phyloP scores from a whole-genome alignment of 2,113 vertebrate species.

The Pungitius pungitius region DNA sequence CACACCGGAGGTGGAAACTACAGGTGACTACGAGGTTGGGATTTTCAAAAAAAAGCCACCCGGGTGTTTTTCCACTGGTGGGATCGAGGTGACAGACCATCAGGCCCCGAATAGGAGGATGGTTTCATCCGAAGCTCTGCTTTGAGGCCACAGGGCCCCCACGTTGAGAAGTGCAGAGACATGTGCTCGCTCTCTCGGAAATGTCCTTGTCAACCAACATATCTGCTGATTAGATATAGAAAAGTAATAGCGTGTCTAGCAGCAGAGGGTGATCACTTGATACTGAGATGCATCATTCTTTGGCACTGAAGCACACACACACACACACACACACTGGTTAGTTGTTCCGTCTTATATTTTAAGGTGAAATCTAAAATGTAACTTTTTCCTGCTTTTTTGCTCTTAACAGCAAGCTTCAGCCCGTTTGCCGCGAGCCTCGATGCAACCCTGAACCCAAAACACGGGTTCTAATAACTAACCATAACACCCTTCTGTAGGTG shows the following conservation, averaged over 20 bases:
- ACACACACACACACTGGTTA: constrained; percentile 33
- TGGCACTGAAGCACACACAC: constrained; percentile 21
- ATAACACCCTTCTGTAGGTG: constrained; percentile 9
- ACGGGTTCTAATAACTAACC: background rate
- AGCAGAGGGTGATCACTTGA: constrained; percentile 38
- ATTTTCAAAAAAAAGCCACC: constrained; percentile 33
- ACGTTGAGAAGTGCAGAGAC: background rate
- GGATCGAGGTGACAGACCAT: constrained; percentile 25
- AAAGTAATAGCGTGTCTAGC: constrained; percentile 41
- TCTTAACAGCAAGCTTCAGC: background rate
- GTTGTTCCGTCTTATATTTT: constrained; percentile 11
- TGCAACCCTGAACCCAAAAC: background rate
- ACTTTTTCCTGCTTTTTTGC: constrained; percentile 6
- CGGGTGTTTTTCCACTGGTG: constrained; percentile 2
- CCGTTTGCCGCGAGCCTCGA: background rate
- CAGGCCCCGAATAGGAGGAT: background rate
- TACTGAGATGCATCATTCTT: constrained; percentile 32
- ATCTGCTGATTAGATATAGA: constrained; percentile 50
- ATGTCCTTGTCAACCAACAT: constrained; percentile 30
- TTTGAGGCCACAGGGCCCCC: too few relatives aligned
- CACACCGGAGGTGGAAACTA: constrained; percentile 23
- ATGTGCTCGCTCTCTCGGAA: constrained; percentile 25
- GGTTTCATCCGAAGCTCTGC: background rate
- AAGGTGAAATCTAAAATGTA: constrained; percentile 32
- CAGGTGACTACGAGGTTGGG: background rate